phyloP scores from a whole-genome alignment of 2,888 invertebrate species.

The Hecatera dysodea region DNA sequence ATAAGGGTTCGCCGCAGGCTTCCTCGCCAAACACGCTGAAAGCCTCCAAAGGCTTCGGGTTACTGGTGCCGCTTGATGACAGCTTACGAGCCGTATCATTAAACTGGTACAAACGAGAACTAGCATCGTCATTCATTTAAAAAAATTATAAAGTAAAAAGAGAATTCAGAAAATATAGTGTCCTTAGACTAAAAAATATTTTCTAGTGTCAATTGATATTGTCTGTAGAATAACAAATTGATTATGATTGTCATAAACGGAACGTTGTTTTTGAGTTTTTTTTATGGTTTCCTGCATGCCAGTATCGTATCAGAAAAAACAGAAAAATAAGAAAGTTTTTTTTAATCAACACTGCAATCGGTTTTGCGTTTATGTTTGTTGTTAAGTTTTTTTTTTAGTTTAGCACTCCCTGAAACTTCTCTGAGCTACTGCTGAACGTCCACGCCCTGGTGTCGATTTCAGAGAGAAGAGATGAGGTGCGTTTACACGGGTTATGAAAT shows the following conservation, averaged over 20 bases:
- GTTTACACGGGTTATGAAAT: no score
- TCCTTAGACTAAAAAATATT: not conserved
- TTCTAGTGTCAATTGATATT: not conserved
- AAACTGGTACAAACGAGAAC: not conserved
- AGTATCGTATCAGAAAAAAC: not conserved
- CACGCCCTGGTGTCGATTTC: no score
- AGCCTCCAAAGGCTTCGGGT: constrained; percentile 15
- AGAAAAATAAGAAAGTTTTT: no score
- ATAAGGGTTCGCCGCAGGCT: constrained; percentile 54
- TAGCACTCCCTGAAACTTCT: no score
- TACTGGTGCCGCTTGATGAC: constrained; percentile 19
- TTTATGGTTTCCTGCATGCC: not conserved
- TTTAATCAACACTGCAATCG: no score
- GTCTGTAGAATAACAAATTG: not conserved
- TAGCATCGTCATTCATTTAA: constrained; percentile 10
- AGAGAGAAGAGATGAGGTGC: no score
- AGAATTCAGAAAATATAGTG: not conserved
- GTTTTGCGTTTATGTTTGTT: no score
- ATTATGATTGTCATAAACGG: not conserved
- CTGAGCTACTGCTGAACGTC: no score
- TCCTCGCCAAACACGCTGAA: constrained; percentile 43
- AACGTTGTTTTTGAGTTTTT: not conserved
- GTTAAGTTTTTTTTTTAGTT: no score
- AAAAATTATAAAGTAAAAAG: not conserved
- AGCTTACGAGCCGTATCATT: not conserved